Evolutionary conservation across 2,113 vertebrate species (phyloP).

Genomic region (Delphinapterus leucas): DNA sequence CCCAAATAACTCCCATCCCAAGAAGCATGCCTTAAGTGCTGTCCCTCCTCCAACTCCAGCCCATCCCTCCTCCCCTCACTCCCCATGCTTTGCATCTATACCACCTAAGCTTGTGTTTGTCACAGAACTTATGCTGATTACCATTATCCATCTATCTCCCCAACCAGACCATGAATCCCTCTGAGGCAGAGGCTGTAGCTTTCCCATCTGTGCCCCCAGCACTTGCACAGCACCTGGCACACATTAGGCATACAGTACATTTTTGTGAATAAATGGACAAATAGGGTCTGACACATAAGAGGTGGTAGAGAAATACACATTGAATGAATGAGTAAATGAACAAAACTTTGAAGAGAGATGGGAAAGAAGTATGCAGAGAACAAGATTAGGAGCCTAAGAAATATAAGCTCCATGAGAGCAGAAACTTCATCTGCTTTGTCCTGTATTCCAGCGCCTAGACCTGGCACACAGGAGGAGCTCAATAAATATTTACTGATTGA

Average conservation of each 20-base stretch:
- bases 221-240: not conserved
- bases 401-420: accelerated
- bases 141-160: not conserved
- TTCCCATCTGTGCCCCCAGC: not conserved
- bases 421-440: not conserved
- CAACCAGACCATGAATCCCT: not conserved
- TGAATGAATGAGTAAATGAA: not conserved
- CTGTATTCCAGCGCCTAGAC: not conserved
- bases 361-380: not conserved
- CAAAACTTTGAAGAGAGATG: not conserved
- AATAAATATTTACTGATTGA: not conserved
- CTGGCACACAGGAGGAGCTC: not conserved
- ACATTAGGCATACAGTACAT: not conserved
- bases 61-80: not conserved
- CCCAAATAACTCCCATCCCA: not conserved
- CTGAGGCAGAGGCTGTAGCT: not conserved
- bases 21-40: not conserved
- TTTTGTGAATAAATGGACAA: not conserved
- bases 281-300: not conserved
- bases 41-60: not conserved
- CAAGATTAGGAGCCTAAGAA: not conserved
- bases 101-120: not conserved
- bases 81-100: not conserved
- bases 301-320: not conserved
- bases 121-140: not conserved